These are phyloP conservation scores for Turdus rufiventris DNA, from an alignment of 2,113 vertebrate genomes.

Conservation along the genomic window DNA sequence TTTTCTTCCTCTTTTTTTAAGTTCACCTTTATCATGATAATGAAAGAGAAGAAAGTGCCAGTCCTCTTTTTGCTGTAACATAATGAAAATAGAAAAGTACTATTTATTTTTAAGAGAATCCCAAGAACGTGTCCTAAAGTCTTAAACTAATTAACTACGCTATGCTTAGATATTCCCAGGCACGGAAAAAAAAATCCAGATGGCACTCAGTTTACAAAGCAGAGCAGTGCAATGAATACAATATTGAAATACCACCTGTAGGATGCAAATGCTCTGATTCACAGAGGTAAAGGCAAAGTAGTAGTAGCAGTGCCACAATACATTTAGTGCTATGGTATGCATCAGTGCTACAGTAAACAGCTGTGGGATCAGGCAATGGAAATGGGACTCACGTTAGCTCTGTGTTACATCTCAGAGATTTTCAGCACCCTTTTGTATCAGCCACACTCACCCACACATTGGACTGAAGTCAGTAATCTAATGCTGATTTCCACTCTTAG, in stretches of 20 bases:
- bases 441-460: neutral
- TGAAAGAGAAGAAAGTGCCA: neutral
- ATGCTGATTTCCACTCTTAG: neutral
- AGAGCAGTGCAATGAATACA: neutral
- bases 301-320: neutral
- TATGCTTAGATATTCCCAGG: neutral
- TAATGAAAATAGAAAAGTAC: neutral
- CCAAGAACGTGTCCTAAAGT: neutral
- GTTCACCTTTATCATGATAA: neutral
- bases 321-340: neutral
- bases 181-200: constrained; percentile 14
- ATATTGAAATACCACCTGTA: neutral
- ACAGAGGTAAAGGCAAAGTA: neutral
- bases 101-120: neutral
- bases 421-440: neutral
- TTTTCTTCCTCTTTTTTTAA: neutral
- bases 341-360: neutral
- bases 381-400: neutral
- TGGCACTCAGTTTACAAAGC: neutral
- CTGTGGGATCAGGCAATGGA: neutral
- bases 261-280: neutral
- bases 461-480: neutral
- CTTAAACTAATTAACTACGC: neutral
- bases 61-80: neutral
- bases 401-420: neutral